Evolutionary conservation across 2,113 vertebrate genomes (phyloP).

Genomic region (Actinemys pallida): DNA sequence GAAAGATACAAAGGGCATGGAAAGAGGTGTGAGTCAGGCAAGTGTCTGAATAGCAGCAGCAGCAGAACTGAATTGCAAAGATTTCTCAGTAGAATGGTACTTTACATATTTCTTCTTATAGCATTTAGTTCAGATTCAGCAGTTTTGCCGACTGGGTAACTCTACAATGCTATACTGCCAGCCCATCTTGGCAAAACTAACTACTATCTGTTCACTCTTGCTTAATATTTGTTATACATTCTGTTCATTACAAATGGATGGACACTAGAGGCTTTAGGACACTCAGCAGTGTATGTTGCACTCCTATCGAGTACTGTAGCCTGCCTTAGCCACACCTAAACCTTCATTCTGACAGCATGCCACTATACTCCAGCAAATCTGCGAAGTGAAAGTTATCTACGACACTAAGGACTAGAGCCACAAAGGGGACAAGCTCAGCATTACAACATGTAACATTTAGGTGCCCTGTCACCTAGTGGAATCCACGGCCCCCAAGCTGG

Average conservation of each 20-base stretch:
- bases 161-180: not conserved
- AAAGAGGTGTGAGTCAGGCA: not conserved
- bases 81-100: not conserved
- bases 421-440: too few species aligned
- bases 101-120: not conserved
- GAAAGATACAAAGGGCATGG: not conserved
- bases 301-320: accelerated
- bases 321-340: not conserved
- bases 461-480: too few species aligned
- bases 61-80: not conserved
- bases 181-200: accelerated
- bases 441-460: too few species aligned
- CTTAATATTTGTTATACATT: not conserved
- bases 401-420: not conserved
- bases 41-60: not conserved
- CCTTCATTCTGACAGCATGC: not conserved
- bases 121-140: not conserved
- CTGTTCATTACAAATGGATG: not conserved
- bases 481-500: too few species aligned
- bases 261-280: accelerated
- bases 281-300: not conserved
- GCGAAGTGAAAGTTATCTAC: too few species aligned
- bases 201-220: accelerated
- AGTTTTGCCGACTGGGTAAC: not conserved
- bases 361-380: accelerated